phyloP scores from a whole-genome alignment of 2,888 invertebrate genomes.

The Lapara coniferarum region DNA sequence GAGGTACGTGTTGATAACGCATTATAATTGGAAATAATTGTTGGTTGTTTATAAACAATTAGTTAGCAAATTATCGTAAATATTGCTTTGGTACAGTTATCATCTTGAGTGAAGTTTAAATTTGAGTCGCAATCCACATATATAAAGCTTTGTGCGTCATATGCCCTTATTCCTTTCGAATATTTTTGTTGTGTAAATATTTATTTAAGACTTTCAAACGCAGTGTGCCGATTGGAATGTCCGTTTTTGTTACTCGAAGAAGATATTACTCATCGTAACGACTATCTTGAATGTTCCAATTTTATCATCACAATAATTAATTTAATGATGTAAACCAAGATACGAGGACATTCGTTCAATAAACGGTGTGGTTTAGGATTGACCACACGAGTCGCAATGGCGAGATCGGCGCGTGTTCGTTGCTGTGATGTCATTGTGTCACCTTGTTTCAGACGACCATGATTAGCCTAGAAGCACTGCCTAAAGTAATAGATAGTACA shows the following conservation, averaged over 20 bases:
- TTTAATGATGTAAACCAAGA: conserved; percentile 14
- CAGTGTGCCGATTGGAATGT: background rate
- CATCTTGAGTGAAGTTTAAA: too few relatives aligned
- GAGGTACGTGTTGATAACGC: conserved; percentile 85
- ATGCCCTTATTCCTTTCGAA: background rate
- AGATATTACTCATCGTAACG: background rate
- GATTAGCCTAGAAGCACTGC: conserved; percentile 96
- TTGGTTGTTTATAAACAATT: too few relatives aligned
- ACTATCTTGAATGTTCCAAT: background rate
- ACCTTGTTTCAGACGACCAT: conserved; percentile 91
- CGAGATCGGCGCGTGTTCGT: background rate
- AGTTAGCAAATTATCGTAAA: too few relatives aligned
- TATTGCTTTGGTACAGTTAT: too few relatives aligned
- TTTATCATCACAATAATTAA: background rate
- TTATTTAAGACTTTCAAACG: background rate
- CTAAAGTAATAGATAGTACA: conserved; percentile 95
- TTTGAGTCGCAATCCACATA: too few relatives aligned
- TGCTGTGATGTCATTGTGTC: conserved; percentile 6
- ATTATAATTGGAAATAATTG: background rate
- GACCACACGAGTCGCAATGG: background rate
- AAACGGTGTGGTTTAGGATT: conserved; percentile 2
- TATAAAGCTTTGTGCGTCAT: too few relatives aligned
- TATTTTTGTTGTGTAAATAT: conserved; percentile 5
- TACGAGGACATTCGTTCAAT: conserved; percentile 5
- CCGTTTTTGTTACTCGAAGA: background rate